Evolutionary conservation across 2,113 vertebrate species (phyloP), one percentile per base, ranked within the genome.

Genomic region (Melospiza georgiana): DNA sequence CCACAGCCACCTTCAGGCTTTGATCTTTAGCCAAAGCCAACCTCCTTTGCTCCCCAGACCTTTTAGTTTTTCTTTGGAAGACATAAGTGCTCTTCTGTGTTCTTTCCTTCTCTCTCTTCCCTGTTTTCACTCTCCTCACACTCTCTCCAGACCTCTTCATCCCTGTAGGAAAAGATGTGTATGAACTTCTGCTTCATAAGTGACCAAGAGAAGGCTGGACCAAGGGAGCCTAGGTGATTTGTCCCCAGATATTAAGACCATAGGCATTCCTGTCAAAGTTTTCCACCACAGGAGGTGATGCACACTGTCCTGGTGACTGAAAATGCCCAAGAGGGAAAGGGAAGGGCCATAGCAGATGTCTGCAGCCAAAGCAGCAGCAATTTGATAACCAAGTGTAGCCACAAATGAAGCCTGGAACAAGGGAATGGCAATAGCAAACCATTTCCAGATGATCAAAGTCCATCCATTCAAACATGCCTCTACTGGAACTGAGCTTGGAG

Each of bases 181-280:
- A 58, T 84, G 69, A 92, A 68, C 33, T 92, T 67, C 46, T 68
- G 43, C 59, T 94, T 76, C 51, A 30, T 3, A 80, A 44, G 28
- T 77, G 63, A 63, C 43, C 39, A 80, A 77, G 85, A 93, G 51
- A 93, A n/a, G 54, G n/a, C 67, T 80, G 75, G 88, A 58, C 46
- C 54, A 66, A 83, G 43, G 68, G 68, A 77, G 15, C 21, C 61
- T 63, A 68, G 51, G 75, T 91, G 83, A 93, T 71, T 83, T 88
- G 30, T 30, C 52, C 69, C 43, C 69, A 71, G 27, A 75, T n/a
- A 5, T 88, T 55, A 88, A 57, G 82, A 85, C 84, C 93, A 43
- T 62, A 54, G 78, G 15, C 39, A 86, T 91, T 95, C 75, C 89
- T 93, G 82, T 19, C 51, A 88, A 77, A 88, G 51, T 94, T 90